Evolutionary conservation across 2,797 vertebrate genomes (phyloP).

Genomic region (Rhynchotus rufescens): DNA sequence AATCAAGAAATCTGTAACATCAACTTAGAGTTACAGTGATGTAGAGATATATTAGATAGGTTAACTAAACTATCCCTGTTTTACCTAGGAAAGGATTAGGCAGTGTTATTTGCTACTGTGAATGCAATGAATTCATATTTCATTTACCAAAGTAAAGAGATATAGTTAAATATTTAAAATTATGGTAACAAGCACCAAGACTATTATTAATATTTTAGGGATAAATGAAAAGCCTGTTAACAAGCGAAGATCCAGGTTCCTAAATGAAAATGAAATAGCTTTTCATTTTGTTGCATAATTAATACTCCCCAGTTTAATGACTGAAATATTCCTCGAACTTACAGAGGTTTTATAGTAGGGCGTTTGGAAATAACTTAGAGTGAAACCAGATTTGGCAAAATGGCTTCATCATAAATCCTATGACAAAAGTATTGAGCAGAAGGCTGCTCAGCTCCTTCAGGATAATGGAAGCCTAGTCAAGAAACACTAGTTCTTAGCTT

Average conservation of each 20-base stretch:
- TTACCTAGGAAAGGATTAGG: not conserved
- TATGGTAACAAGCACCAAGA: not conserved
- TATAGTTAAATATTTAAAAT: not conserved
- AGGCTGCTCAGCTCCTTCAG: not conserved
- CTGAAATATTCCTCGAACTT: not conserved
- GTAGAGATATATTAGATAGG: not conserved
- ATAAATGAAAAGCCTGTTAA: not conserved
- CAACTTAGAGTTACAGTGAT: not conserved
- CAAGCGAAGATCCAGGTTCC: not conserved
- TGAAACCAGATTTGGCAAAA: not conserved
- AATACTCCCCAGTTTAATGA: not conserved
- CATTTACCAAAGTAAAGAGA: not conserved
- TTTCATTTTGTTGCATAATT: not conserved
- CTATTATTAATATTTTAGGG: not conserved
- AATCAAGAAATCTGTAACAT: not conserved
- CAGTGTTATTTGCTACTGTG: not conserved
- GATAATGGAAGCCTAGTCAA: not conserved
- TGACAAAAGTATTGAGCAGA: not conserved
- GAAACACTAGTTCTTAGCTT: not conserved
- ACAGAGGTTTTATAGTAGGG: not conserved
- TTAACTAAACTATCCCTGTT: not conserved
- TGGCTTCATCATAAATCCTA: not conserved
- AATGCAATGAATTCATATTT: not conserved
- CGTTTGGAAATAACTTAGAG: not conserved
- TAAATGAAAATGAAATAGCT: not conserved